Evolutionary conservation across 2,113 vertebrate species (phyloP).

Genomic region (Anhinga anhinga): DNA sequence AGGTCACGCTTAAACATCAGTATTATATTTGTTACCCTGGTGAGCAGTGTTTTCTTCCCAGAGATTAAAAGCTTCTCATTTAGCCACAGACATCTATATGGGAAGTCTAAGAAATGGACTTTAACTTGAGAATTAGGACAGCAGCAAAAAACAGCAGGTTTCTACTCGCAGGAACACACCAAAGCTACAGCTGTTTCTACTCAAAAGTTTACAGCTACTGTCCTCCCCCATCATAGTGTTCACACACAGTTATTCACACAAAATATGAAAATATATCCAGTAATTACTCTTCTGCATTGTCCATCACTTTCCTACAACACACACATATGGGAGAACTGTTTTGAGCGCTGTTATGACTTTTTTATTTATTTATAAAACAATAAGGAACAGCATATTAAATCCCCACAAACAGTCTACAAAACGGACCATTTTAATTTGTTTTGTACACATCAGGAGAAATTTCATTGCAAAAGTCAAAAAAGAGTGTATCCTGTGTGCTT

Average conservation of each 20-base stretch:
- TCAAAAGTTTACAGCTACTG: neutral
- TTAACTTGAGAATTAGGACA: neutral
- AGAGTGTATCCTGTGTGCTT: neutral
- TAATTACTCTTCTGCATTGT: neutral
- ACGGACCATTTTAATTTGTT: neutral
- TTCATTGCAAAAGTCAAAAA: neutral
- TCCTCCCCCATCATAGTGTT: too few species aligned
- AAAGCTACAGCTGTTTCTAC: neutral
- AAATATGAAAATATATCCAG: neutral
- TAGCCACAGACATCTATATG: neutral
- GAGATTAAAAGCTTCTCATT: neutral
- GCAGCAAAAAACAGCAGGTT: neutral
- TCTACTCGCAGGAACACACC: neutral
- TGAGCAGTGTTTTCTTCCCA: neutral
- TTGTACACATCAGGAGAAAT: neutral
- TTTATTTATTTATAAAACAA: neutral
- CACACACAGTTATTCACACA: neutral
- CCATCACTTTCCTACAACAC: neutral
- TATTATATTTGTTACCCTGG: neutral
- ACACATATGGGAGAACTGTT: neutral
- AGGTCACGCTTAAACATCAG: neutral
- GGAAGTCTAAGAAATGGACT: neutral
- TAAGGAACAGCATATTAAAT: neutral
- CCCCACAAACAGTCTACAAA: neutral
- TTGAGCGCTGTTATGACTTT: neutral